Percentiles rank a stretch among this genome's conserved stretches.
phyloP scores from a whole-genome alignment of 2,797 vertebrate species.

The Myotis findleyi region DNA sequence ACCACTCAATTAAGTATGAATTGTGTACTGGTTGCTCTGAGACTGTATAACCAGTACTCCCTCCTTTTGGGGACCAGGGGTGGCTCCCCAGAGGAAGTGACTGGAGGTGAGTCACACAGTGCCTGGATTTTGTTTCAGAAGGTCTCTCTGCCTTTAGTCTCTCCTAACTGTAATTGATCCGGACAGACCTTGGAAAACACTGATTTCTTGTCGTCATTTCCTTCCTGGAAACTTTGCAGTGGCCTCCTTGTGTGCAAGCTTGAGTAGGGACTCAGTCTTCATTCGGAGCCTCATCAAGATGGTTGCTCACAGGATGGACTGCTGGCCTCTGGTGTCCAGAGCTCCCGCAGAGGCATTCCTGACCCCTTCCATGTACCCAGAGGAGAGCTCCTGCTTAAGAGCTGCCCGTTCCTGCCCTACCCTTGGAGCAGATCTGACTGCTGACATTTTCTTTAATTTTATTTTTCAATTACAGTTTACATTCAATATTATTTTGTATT shows the following conservation, averaged over 20 bases:
- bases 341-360: neutral
- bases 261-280: neutral
- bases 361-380: neutral
- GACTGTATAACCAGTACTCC: neutral
- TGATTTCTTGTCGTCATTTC: neutral
- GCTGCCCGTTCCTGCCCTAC: neutral
- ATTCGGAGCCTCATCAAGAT: neutral
- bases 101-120: neutral
- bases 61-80: neutral
- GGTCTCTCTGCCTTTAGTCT: neutral
- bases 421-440: neutral
- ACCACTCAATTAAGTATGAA: neutral
- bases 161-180: neutral
- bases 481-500: neutral
- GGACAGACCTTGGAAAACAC: neutral
- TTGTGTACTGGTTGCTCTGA: neutral
- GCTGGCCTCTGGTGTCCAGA: neutral
- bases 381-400: slow-evolving; percentile 7
- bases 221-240: neutral
- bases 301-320: neutral
- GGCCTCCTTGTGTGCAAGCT: neutral
- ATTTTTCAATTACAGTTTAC: neutral
- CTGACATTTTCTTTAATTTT: neutral
- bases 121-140: neutral
- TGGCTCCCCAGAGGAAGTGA: slow-evolving; percentile 2